Evolutionary conservation across 2,888 invertebrate species (phyloP).

Genomic region (Congeria kusceri): DNA sequence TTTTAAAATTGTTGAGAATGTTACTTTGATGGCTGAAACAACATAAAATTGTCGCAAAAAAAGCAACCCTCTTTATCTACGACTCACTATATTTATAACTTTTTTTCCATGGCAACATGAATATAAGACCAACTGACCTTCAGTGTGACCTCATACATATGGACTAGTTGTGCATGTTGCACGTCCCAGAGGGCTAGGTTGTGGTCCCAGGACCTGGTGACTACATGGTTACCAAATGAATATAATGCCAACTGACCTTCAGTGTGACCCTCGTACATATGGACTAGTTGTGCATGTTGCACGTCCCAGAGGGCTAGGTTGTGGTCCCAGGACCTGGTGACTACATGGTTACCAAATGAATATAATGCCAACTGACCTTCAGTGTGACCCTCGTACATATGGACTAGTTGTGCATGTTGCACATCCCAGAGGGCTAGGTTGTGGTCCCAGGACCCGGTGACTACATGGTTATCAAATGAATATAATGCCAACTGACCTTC

Average conservation of each 20-base stretch:
- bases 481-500: conserved; percentile 72
- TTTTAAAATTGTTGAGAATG: too few species aligned
- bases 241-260: conserved; percentile 72
- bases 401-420: conserved; percentile 66
- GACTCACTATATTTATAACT: too few species aligned
- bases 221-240: conserved; percentile 67
- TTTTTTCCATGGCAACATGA: too few species aligned
- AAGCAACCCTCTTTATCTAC: too few species aligned
- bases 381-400: conserved; percentile 74
- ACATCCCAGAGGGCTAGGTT: conserved; percentile 80
- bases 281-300: conserved; percentile 66
- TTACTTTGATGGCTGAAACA: too few species aligned
- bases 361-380: too few species aligned
- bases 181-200: conserved; percentile 80
- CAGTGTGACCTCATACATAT: conserved; percentile 75
- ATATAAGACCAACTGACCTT: conserved; percentile 78
- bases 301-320: conserved; percentile 80
- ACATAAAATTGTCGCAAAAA: too few species aligned
- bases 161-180: conserved; percentile 66
- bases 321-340: conserved; percentile 82
- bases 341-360: conserved; percentile 70
- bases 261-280: conserved; percentile 75
- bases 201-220: conserved; percentile 82
- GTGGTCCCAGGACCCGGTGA: conserved; percentile 82
- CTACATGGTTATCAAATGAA: too few species aligned